A percentile compares a stretch with the other conserved stretches of the same genome.
phyloP scores from a whole-genome alignment of 2,113 vertebrate species.

The Dascyllus trimaculatus region DNA sequence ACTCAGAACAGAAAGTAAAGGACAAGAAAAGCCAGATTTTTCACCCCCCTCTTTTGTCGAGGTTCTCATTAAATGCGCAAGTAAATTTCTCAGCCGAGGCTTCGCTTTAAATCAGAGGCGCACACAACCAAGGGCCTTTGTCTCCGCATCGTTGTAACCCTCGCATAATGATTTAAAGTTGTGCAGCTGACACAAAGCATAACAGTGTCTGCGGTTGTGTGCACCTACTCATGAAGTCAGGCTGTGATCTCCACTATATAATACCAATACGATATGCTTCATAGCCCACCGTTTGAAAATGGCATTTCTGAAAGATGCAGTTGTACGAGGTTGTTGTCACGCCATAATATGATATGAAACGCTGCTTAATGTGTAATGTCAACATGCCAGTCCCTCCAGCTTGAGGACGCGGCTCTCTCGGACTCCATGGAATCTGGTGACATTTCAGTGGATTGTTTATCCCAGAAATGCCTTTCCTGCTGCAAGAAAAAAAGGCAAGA shows the following conservation, averaged over 20 bases:
- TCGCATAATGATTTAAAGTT: conserved; percentile 11
- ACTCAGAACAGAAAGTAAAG: conserved; percentile 4
- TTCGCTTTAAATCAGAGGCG: conserved; percentile 13
- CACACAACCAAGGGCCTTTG: conserved; percentile 17
- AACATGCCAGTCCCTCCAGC: conserved; percentile 48
- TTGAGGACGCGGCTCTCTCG: conserved; percentile 24
- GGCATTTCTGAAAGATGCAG: conserved; percentile 56
- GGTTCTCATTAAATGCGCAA: conserved; percentile 26
- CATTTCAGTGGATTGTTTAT: conserved; percentile 74
- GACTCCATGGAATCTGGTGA: conserved; percentile 66
- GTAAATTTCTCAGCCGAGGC: conserved; percentile 21
- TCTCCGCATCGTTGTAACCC: conserved; percentile 21
- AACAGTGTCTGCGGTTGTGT: neutral
- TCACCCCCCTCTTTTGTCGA: neutral
- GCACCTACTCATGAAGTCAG: neutral
- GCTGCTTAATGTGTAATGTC: conserved; percentile 69
- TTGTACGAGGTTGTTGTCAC: conserved; percentile 34
- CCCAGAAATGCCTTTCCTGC: conserved; percentile 44
- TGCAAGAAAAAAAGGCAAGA: conserved; percentile 15
- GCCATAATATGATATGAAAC: conserved; percentile 51
- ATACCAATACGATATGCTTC: conserved; percentile 46
- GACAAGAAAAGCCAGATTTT: neutral
- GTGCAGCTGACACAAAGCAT: conserved; percentile 18
- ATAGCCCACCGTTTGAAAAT: conserved; percentile 23
- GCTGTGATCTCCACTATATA: conserved; percentile 39